phyloP scores from a whole-genome alignment of 2,888 invertebrate genomes.

The Frankliniella fusca region DNA sequence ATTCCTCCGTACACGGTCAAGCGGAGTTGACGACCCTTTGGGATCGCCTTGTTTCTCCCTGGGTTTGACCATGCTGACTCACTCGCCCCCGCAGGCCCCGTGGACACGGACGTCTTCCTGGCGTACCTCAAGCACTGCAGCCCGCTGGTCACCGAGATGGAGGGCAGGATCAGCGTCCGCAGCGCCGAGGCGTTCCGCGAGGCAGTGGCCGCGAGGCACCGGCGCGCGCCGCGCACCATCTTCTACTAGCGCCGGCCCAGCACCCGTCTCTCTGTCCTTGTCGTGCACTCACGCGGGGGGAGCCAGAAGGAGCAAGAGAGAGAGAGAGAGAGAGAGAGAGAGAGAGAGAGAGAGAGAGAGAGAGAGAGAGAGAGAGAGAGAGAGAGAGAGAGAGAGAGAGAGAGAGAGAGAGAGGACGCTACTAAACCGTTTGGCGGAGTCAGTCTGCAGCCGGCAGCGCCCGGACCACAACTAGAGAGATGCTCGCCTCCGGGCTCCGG shows the following conservation, averaged over 20 bases:
- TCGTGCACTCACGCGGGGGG: neutral
- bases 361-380: neutral
- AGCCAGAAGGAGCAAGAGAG: neutral
- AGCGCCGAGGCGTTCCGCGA: neutral
- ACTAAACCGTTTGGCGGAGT: neutral
- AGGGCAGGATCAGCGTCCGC: neutral
- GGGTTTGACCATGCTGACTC: neutral
- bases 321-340: neutral
- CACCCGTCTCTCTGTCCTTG: neutral
- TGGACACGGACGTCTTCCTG: neutral
- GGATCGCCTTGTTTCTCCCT: neutral
- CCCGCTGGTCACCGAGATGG: neutral
- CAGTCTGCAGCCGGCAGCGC: neutral
- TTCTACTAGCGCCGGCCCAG: neutral
- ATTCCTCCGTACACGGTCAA: too few species aligned
- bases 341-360: neutral
- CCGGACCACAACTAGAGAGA: neutral
- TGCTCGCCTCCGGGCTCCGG: neutral
- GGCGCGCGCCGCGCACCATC: too few species aligned
- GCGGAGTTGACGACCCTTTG: neutral
- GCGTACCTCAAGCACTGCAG: neutral
- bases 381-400: neutral
- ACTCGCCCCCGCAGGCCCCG: neutral
- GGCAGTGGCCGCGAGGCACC: neutral
- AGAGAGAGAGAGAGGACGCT: neutral